Evolutionary conservation across 2,888 invertebrate genomes (phyloP).

Genomic region (Pachycephus smyrnensis): DNA sequence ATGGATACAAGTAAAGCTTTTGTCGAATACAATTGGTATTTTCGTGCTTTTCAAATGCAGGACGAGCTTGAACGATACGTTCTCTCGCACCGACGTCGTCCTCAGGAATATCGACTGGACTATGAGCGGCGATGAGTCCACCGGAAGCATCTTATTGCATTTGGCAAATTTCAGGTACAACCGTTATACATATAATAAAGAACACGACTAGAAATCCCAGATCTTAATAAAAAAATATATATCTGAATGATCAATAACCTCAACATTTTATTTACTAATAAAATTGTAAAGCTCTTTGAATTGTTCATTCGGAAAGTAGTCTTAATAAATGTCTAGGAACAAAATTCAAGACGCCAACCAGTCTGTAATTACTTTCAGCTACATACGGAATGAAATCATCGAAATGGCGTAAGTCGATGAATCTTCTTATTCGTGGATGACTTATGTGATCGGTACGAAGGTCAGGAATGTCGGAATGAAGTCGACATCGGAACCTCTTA

Average conservation of each 20-base stretch:
- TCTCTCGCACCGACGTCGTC: slow-evolving; percentile 61
- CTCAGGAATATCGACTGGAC: slow-evolving; percentile 47
- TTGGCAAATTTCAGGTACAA: slow-evolving; percentile 61
- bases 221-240: no score
- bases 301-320: background rate
- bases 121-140: slow-evolving; percentile 47
- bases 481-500: slow-evolving; percentile 5
- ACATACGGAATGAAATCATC: slow-evolving; percentile 67
- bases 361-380: slow-evolving; percentile 65
- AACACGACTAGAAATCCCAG: background rate
- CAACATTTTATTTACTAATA: background rate
- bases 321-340: background rate
- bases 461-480: slow-evolving; percentile 14
- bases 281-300: background rate
- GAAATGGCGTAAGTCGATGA: slow-evolving; percentile 66
- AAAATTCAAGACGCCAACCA: background rate
- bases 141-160: slow-evolving; percentile 47
- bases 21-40: background rate
- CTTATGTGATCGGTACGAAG: slow-evolving; percentile 53
- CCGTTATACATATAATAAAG: background rate
- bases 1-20: background rate
- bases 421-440: slow-evolving; percentile 47
- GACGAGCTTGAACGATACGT: slow-evolving; percentile 55
- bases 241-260: background rate
- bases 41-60: slow-evolving; percentile 46